Evolutionary conservation across 2,797 vertebrate genomes (phyloP), one percentile per base, ranked within the genome.

Genomic region (Streptopelia turtur): DNA sequence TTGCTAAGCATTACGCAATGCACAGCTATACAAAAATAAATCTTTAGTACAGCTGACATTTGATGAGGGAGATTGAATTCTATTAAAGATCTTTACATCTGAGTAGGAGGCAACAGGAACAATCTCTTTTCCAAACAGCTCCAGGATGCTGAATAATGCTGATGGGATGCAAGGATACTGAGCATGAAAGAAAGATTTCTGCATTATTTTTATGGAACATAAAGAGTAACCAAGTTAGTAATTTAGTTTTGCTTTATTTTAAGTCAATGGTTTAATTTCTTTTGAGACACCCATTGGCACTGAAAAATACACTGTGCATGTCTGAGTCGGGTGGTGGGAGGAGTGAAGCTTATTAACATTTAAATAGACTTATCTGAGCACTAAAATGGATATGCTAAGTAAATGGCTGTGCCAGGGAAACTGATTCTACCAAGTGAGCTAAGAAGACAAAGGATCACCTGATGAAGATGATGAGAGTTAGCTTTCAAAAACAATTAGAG

Each of bases 311-410:
- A n/a, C 61, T 43, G 18, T 74, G 70, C 45, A 2, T 43, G 28
- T 78, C 80, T 90, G 83, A 94, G 70, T 50, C 88, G 77, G n/a
- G 21, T 84, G 31, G 56, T 88, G 47, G 66, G 69, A 87, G 70
- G 52, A 95, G 45, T 76, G 55, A 81, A 30, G 70, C n/a, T 85
- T 86, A 82, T 82, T 91, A 92, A 84, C 59, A 90, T 84, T 50
- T 72, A 83, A 95, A 93, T 86, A 94, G 85, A 85, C 71, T 87
- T 75, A 68, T 94, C 70, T 86, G 61, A 83, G 45, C 47, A 68
- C 50, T 93, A 83, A 92, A 85, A 83, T 65, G n/a, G 43, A 65
- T 91, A 86, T 86, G 69, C 63, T 78, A 88, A 95, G 60, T 86
- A 81, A 80, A 83, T 31, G 75, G 68, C 52, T 81, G 27, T 78